Conservation (phyloP, 2,113 vertebrate species). For the Conger conger region DNA sequence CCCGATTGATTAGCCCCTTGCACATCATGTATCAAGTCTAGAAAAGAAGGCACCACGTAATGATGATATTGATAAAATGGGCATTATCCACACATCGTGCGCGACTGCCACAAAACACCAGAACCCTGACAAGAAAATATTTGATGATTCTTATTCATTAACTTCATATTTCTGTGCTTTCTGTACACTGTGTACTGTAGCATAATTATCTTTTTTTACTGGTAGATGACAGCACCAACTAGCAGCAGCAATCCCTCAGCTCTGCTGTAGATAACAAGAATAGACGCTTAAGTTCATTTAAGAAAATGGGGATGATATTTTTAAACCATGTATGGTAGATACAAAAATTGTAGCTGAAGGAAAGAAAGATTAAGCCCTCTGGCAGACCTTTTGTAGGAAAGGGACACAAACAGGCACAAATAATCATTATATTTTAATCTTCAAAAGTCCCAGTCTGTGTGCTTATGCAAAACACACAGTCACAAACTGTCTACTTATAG, state of each 20-base stretch:
- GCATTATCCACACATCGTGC: no score
- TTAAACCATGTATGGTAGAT: background rate
- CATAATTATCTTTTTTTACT: slow-evolving; percentile 40
- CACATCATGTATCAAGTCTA: no score
- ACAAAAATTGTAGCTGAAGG: background rate
- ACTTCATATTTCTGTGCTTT: background rate
- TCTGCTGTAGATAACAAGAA: slow-evolving; percentile 38
- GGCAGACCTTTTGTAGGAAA: background rate
- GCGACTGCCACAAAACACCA: background rate
- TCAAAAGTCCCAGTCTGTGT: slow-evolving; percentile 17
- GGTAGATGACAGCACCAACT: slow-evolving; percentile 42
- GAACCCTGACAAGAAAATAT: background rate
- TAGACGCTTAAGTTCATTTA: slow-evolving; percentile 8
- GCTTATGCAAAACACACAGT: background rate
- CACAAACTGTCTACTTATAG: slow-evolving; percentile 19
- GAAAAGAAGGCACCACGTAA: no score
- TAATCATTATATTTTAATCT: slow-evolving; percentile 8
- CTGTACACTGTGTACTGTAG: slow-evolving; percentile 8
- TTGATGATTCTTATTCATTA: background rate
- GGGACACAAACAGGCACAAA: background rate
- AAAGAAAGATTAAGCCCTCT: background rate
- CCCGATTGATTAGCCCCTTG: no score
- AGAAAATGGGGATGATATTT: background rate
- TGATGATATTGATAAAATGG: no score
- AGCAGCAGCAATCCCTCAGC: slow-evolving; percentile 45